These are phyloP conservation scores for Timema podura DNA, from an alignment of 2,888 invertebrate genomes.

Conservation along the genomic window DNA sequence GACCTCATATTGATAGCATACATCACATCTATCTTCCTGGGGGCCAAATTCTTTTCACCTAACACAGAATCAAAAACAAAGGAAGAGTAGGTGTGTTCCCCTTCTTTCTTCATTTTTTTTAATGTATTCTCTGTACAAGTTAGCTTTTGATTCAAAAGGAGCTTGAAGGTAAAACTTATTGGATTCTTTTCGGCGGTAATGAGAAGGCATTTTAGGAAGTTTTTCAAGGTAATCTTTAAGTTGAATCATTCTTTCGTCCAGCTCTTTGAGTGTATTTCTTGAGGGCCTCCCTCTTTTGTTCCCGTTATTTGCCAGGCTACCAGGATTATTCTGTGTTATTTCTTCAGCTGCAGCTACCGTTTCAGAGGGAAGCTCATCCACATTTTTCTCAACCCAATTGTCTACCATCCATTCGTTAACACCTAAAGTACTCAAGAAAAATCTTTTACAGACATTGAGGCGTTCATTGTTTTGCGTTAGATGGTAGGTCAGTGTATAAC, in stretches of 20 bases:
- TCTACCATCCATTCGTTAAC: conserved; percentile 5
- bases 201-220: conserved; percentile 2
- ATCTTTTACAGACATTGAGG: conserved; percentile 4
- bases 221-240: background rate
- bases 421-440: conserved; percentile 1
- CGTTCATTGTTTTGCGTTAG: background rate
- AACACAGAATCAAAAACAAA: conserved; percentile 5
- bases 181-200: background rate
- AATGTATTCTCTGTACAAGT: conserved; percentile 9
- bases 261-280: background rate
- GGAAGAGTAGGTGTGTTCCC: background rate
- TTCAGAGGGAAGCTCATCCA: background rate
- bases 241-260: background rate
- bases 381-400: conserved; percentile 5
- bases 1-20: background rate
- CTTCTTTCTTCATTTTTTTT: conserved; percentile 5
- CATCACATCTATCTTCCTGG: no score
- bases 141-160: conserved; percentile 5
- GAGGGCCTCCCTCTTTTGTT: conserved; percentile 5
- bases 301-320: background rate
- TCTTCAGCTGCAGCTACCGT: background rate
- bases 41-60: background rate
- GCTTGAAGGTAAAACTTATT: background rate
- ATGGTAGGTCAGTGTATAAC: conserved; percentile 3
- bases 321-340: background rate